Percentiles rank a stretch among this genome's conserved stretches.
phyloP scores from a whole-genome alignment of 1,140 invertebrate species.

The Asbolus verrucosus region DNA sequence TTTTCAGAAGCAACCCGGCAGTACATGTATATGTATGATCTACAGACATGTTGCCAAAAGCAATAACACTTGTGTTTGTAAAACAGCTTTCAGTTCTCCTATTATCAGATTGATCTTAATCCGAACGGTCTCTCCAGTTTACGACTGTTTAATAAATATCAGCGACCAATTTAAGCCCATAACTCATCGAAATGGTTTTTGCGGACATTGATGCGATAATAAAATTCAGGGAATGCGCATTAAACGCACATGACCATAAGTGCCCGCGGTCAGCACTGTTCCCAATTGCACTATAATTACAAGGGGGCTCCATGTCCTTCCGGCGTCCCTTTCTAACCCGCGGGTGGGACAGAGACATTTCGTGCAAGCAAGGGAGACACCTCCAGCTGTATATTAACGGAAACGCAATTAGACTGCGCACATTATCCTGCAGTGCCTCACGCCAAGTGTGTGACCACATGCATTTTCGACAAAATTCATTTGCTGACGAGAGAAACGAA shows the following conservation, averaged over 20 bases:
- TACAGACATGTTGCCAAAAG: no score
- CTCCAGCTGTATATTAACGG: slow-evolving; percentile 23
- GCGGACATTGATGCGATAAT: slow-evolving; percentile 56
- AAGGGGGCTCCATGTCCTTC: slow-evolving; percentile 12
- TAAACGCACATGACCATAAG: slow-evolving; percentile 57
- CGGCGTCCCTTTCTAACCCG: slow-evolving; percentile 3
- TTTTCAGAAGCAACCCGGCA: no score
- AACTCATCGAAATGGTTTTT: slow-evolving; percentile 46
- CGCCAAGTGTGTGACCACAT: no score
- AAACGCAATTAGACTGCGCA: slow-evolving; percentile 16
- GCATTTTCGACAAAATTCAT: no score
- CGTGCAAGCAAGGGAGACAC: neutral
- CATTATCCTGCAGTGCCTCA: no score
- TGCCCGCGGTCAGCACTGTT: slow-evolving; percentile 38
- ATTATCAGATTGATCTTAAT: no score
- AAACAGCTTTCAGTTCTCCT: no score
- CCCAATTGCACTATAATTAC: slow-evolving; percentile 55
- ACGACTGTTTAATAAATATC: slow-evolving; percentile 3
- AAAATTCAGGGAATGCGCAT: slow-evolving; percentile 57
- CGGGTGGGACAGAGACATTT: neutral
- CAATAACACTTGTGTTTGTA: no score
- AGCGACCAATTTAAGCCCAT: slow-evolving; percentile 9
- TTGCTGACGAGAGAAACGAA: no score
- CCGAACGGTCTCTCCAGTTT: no score
- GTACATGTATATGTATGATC: no score